Conservation (phyloP, 2,888 invertebrate species). For the Embidobia sp. region DNA sequence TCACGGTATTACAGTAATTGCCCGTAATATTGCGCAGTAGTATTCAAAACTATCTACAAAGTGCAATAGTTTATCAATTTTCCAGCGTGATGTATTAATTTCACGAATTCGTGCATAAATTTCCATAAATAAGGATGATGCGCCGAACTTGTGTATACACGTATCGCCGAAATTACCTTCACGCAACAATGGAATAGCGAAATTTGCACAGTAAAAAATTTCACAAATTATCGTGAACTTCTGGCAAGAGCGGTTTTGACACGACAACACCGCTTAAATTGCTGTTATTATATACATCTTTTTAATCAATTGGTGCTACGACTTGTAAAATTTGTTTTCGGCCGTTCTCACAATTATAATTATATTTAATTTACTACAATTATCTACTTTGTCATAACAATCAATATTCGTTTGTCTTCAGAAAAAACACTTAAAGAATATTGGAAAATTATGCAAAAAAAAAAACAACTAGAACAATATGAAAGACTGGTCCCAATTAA, state of each 20-base stretch:
- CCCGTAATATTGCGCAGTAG: too few relatives aligned
- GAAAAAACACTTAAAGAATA: too few relatives aligned
- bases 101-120: slow-evolving; percentile 45
- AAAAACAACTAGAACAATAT: too few relatives aligned
- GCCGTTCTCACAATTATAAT: neutral
- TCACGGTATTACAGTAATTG: too few relatives aligned
- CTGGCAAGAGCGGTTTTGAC: slow-evolving; percentile 50
- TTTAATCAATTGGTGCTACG: slow-evolving; percentile 36
- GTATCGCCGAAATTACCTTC: slow-evolving; percentile 48
- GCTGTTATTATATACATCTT: slow-evolving; percentile 54
- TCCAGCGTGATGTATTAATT: slow-evolving; percentile 50
- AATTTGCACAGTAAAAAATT: slow-evolving; percentile 48
- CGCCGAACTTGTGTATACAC: slow-evolving; percentile 36
- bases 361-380: slow-evolving; percentile 12
- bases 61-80: slow-evolving; percentile 46
- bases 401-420: too few relatives aligned
- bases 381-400: slow-evolving; percentile 33
- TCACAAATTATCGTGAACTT: slow-evolving; percentile 49
- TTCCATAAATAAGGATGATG: slow-evolving; percentile 42
- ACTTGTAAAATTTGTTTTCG: slow-evolving; percentile 9
- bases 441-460: too few relatives aligned
- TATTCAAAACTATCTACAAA: neutral
- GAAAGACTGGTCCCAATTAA: too few relatives aligned
- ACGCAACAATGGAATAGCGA: slow-evolving; percentile 56
- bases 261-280: slow-evolving; percentile 46